Evolutionary conservation across 2,888 invertebrate genomes (phyloP).

Genomic region (Tinea trinotella): DNA sequence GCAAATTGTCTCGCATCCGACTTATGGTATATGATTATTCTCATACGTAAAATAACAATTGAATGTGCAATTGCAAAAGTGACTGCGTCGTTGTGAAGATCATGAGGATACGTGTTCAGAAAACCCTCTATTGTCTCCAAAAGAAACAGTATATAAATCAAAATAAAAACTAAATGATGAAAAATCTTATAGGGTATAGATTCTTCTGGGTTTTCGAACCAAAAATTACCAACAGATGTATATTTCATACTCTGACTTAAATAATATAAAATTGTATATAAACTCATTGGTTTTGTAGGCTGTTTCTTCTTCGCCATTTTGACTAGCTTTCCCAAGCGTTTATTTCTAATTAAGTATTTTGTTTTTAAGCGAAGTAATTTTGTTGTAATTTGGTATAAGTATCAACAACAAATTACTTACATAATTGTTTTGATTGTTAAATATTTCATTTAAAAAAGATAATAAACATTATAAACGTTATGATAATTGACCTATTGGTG

Average conservation of each 20-base stretch:
- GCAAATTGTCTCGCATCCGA: neutral
- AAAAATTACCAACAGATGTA: constrained; percentile 13
- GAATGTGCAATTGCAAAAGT: neutral
- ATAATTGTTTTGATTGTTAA: neutral
- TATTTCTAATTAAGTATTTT: too few species aligned
- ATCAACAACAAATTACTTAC: neutral
- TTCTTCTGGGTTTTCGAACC: constrained; percentile 15
- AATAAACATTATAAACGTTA: neutral
- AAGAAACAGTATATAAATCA: neutral
- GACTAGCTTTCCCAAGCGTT: neutral
- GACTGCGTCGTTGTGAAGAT: constrained; percentile 19
- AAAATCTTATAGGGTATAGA: neutral
- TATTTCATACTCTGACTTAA: constrained; percentile 12
- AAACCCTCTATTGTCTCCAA: constrained; percentile 5
- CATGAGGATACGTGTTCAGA: constrained; percentile 14
- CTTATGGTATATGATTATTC: neutral
- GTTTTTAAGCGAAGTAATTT: too few species aligned
- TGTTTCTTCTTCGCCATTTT: neutral
- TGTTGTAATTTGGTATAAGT: neutral
- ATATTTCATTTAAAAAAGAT: neutral
- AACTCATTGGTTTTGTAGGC: neutral
- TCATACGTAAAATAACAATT: constrained; percentile 11
- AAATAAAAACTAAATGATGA: neutral
- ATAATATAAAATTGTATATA: constrained; percentile 2
- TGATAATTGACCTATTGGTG: too few species aligned